Evolutionary conservation across 2,888 invertebrate species (phyloP).

Genomic region (Silvanus unidentatus): DNA sequence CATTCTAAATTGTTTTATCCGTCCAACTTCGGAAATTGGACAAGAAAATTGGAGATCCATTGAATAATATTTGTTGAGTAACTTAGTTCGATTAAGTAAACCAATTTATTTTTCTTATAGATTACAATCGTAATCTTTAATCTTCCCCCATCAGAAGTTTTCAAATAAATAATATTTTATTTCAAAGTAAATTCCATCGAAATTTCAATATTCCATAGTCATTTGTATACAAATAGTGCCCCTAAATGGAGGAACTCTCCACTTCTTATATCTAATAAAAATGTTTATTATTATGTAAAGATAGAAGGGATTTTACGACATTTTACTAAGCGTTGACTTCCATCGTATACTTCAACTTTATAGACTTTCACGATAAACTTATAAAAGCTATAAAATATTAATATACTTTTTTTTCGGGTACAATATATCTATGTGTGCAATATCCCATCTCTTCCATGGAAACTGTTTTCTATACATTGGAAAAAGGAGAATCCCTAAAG

Average conservation of each 20-base stretch:
- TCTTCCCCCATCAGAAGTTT: no score
- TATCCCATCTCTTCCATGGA: no score
- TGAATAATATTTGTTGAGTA: constrained; percentile 40
- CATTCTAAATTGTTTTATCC: constrained; percentile 40
- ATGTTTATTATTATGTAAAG: constrained; percentile 28
- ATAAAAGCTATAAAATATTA: constrained; percentile 37
- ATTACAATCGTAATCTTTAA: no score
- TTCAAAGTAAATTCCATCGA: no score
- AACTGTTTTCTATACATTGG: background rate
- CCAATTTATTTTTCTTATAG: background rate
- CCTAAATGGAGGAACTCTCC: no score
- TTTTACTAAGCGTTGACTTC: constrained; percentile 25
- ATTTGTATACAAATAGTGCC: background rate
- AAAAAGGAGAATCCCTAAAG: constrained; percentile 17
- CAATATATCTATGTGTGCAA: background rate
- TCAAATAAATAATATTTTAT: no score
- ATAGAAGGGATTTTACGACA: constrained; percentile 30
- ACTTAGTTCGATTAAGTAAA: constrained; percentile 33
- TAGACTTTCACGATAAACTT: constrained; percentile 35
- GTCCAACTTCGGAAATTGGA: constrained; percentile 37
- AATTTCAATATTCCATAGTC: no score
- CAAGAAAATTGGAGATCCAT: constrained; percentile 40
- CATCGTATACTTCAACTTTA: constrained; percentile 29
- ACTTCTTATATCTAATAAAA: constrained; percentile 14
- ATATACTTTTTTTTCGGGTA: constrained; percentile 30